Conservation (phyloP, 2,888 invertebrate species). For the Elegia similella region DNA sequence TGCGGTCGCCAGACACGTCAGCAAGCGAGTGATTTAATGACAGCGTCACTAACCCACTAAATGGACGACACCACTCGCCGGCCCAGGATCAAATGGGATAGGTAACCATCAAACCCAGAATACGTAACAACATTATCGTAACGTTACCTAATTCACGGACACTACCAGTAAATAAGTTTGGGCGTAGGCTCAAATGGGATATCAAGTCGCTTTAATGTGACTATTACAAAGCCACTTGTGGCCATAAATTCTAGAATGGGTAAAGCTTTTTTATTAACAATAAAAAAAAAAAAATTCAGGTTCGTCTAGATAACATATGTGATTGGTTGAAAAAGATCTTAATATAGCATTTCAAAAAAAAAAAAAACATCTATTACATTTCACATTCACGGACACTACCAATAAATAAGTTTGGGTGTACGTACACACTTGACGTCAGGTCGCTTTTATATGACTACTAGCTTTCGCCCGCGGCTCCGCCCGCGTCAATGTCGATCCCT, state of each 20-base stretch:
- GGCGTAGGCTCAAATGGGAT: slow-evolving; percentile 1
- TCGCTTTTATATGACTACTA: too few species aligned
- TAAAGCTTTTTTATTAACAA: not conserved
- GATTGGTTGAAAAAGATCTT: too few species aligned
- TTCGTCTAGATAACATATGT: not conserved
- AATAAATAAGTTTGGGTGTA: too few species aligned
- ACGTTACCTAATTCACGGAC: slow-evolving; percentile 1
- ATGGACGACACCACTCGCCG: not conserved
- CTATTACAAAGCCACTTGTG: not conserved
- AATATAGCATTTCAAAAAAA: too few species aligned
- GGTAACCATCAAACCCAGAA: not conserved
- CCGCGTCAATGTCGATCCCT: too few species aligned
- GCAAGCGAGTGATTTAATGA: slow-evolving; percentile 1
- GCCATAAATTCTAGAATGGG: too few species aligned
- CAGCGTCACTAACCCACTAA: not conserved
- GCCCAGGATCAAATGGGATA: not conserved
- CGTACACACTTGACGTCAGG: too few species aligned
- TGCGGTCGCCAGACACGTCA: slow-evolving; percentile 2
- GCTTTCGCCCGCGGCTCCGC: too few species aligned
- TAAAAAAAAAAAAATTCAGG: slow-evolving; percentile 7
- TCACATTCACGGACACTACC: too few species aligned
- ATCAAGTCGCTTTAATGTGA: slow-evolving; percentile 8
- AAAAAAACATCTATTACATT: too few species aligned
- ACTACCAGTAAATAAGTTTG: not conserved
- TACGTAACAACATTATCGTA: not conserved